Evolutionary conservation across 2,113 vertebrate genomes (phyloP).

Genomic region (Cnemophilus loriae): DNA sequence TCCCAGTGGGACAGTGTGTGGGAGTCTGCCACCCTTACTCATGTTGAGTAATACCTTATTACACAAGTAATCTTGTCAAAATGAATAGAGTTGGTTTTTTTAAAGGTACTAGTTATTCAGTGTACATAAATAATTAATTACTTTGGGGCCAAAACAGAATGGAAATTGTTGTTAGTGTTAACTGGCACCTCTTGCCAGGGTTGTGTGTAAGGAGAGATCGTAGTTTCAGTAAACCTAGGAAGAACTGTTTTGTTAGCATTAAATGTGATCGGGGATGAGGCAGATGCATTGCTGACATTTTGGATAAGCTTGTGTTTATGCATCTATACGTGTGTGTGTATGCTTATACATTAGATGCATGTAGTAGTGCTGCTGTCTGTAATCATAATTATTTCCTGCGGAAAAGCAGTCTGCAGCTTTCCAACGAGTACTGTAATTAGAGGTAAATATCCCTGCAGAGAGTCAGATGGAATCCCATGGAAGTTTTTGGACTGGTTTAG

Average conservation of each 20-base stretch:
- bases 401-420: neutral
- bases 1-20: constrained; percentile 59
- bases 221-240: neutral
- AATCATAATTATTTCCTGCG: neutral
- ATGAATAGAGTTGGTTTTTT: neutral
- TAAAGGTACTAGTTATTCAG: constrained; percentile 9
- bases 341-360: neutral
- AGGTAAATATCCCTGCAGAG: neutral
- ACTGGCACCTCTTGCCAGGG: neutral
- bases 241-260: neutral
- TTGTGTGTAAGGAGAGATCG: neutral
- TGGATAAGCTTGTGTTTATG: neutral
- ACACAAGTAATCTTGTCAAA: constrained; percentile 45
- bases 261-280: neutral
- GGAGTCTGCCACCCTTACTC: constrained; percentile 61
- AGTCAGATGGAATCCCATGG: neutral
- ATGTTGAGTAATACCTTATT: constrained; percentile 64
- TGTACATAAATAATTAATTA: neutral
- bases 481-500: neutral
- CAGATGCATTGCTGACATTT: neutral
- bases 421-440: neutral
- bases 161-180: neutral
- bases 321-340: accelerated
- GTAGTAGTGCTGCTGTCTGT: neutral
- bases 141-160: neutral